phyloP scores from a whole-genome alignment of 2,113 vertebrate species.

The Poeciliopsis occidentalis region DNA sequence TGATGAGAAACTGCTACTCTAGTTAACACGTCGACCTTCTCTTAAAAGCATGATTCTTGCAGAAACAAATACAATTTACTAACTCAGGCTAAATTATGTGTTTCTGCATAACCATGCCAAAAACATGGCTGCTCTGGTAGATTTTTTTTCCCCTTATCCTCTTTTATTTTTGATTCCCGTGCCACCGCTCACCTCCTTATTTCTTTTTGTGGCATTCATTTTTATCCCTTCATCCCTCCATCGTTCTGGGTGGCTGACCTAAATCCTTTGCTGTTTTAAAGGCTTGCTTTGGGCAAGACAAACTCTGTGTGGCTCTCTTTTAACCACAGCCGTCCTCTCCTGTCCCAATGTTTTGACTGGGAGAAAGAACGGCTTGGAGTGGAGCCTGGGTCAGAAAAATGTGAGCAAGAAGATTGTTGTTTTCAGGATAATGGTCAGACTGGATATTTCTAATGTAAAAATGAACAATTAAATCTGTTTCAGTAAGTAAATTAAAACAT shows the following conservation, averaged over 20 bases:
- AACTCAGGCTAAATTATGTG: not conserved
- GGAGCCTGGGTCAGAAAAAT: constrained; percentile 2
- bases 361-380: constrained; percentile 30
- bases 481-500: not conserved
- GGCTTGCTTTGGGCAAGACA: constrained; percentile 63
- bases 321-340: constrained; percentile 54
- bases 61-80: not conserved
- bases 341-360: constrained; percentile 65
- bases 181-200: constrained; percentile 50
- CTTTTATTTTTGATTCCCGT: constrained; percentile 27
- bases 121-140: constrained; percentile 5
- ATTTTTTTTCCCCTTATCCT: constrained; percentile 24
- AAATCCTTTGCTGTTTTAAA: constrained; percentile 72
- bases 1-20: not conserved
- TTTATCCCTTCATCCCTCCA: constrained; percentile 55
- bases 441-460: not conserved
- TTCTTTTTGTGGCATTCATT: constrained; percentile 60
- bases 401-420: constrained; percentile 7
- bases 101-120: not conserved
- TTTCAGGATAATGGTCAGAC: constrained; percentile 3
- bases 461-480: not conserved
- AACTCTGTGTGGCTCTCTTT: constrained; percentile 57
- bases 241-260: constrained; percentile 75
- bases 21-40: not conserved
- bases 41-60: not conserved